A percentile compares a stretch with the other conserved stretches of the same genome.
Conservation (phyloP, 1,140 invertebrate genomes). For the Atta colombica region DNA sequence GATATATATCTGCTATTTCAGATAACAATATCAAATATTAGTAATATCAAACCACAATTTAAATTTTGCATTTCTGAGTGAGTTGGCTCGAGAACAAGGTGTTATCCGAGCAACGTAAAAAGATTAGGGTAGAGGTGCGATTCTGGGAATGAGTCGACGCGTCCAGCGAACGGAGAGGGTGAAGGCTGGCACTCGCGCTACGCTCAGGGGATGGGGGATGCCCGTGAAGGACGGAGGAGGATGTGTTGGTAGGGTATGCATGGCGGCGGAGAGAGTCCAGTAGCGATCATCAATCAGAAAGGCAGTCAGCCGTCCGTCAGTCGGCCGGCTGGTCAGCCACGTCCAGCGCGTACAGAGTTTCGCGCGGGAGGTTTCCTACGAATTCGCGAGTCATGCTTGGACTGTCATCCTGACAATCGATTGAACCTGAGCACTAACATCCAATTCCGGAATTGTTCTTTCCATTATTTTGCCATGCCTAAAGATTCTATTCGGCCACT, state of each 20-base stretch:
- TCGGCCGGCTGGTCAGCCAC: slow-evolving; percentile 80
- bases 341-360: slow-evolving; percentile 76
- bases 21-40: background rate
- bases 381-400: slow-evolving; percentile 76
- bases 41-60: slow-evolving; percentile 12
- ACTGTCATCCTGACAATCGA: slow-evolving; percentile 75
- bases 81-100: slow-evolving; percentile 58
- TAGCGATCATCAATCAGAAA: slow-evolving; percentile 86
- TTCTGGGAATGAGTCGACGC: slow-evolving; percentile 71
- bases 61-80: slow-evolving; percentile 16
- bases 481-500: slow-evolving; percentile 43
- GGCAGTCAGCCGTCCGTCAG: slow-evolving; percentile 85
- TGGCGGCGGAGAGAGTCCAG: slow-evolving; percentile 85
- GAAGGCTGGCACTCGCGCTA: slow-evolving; percentile 55
- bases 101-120: slow-evolving; percentile 64
- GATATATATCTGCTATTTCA: background rate
- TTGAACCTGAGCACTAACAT: slow-evolving; percentile 63
- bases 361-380: slow-evolving; percentile 72
- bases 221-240: slow-evolving; percentile 71
- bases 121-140: slow-evolving; percentile 73
- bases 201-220: slow-evolving; percentile 62
- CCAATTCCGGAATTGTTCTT: slow-evolving; percentile 63
- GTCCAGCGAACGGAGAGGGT: slow-evolving; percentile 67
- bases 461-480: slow-evolving; percentile 49
- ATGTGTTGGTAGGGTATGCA: slow-evolving; percentile 80